Evolutionary conservation across 2,888 invertebrate genomes (phyloP).

Genomic region (Cancer borealis): DNA sequence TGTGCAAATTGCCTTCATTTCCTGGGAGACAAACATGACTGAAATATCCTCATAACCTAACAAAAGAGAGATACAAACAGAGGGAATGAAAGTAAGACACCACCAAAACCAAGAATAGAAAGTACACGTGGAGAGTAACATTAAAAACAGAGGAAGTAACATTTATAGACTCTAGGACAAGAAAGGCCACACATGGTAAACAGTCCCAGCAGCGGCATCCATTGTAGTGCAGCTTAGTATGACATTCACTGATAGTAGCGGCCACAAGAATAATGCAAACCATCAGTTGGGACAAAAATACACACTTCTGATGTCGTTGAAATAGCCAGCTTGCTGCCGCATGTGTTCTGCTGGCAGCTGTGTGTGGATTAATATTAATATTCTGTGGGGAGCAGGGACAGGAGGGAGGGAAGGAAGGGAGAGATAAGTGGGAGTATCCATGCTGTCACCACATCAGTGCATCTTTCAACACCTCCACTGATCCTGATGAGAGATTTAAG

Average conservation of each 20-base stretch:
- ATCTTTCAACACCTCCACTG: background rate
- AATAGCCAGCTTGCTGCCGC: conserved; percentile 38
- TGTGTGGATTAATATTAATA: background rate
- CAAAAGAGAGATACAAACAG: background rate
- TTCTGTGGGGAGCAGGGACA: background rate
- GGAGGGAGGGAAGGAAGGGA: background rate
- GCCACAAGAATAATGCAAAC: background rate
- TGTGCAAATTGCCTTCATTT: background rate
- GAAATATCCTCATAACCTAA: background rate
- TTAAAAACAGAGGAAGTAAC: background rate
- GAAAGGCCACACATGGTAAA: background rate
- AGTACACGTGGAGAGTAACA: background rate
- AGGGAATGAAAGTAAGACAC: background rate
- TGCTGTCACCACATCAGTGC: background rate
- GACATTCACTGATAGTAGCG: background rate
- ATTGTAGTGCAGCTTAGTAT: background rate
- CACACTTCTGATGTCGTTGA: background rate
- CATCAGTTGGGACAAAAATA: background rate
- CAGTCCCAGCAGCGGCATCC: background rate
- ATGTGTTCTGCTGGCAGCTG: conserved; percentile 29
- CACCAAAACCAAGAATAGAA: background rate
- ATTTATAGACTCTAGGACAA: background rate
- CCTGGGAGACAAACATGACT: background rate
- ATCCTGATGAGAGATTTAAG: background rate
- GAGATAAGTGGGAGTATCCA: background rate